Percentiles rank a stretch among this genome's conserved stretches.
These are phyloP conservation scores for Coenobita brevimanus DNA, from an alignment of 1,140 invertebrate genomes.

Conservation along the genomic window DNA sequence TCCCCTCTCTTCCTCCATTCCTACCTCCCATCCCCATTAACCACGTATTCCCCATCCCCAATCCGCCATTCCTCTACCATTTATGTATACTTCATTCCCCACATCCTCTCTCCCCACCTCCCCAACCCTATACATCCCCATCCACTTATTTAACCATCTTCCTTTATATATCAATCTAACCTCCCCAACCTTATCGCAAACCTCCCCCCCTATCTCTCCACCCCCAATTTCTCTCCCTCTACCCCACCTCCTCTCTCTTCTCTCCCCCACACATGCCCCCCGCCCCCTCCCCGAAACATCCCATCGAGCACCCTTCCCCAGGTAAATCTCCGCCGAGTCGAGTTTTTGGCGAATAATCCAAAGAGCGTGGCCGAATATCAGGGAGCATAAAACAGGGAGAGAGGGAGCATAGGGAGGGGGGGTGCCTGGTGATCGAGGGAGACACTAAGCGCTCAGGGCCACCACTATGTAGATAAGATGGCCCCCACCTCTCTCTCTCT, in stretches of 20 bases:
- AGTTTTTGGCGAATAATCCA: constrained; percentile 37
- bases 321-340: constrained; percentile 29
- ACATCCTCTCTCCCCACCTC: no score
- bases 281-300: neutral
- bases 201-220: neutral
- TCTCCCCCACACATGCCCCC: no score
- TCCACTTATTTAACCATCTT: neutral
- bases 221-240: neutral
- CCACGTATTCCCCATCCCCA: no score
- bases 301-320: neutral
- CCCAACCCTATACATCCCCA: neutral
- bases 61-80: neutral
- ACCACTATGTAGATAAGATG: constrained; percentile 41
- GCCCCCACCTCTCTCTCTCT: neutral
- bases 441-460: constrained; percentile 44
- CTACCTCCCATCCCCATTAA: neutral
- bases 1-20: neutral
- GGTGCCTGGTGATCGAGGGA: constrained; percentile 34
- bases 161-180: no score
- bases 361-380: constrained; percentile 39
- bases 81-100: neutral
- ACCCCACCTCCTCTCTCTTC: neutral
- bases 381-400: constrained; percentile 19
- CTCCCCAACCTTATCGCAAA: neutral
- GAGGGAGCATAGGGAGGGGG: neutral